Evolutionary conservation across 2,888 invertebrate genomes (phyloP), one percentile per base, ranked within the genome.

Genomic region (Bellardia pandia): DNA sequence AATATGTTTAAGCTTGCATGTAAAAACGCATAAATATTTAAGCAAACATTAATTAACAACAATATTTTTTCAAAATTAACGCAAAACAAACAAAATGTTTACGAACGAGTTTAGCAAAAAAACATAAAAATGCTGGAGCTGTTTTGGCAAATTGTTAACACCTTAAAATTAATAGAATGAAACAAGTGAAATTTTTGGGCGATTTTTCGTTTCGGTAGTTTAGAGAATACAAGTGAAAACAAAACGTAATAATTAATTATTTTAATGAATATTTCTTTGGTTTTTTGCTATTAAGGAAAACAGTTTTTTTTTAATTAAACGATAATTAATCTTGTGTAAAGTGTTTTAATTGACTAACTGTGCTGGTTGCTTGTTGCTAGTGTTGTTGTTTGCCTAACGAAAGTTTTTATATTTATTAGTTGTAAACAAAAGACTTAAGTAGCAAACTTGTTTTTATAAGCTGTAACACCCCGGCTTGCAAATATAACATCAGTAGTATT

Each of bases 341-440:
- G 16, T 42, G 56, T 45, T 45, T 58, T 23, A 11, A 64, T 23
- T 68, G n/a, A 5, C 9, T 51, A 42, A 45, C 37, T 14, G 45
- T 72, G 71, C 56, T 58, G 72, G 60, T n/a, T n/a, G n/a, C 23
- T 76, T 64, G 33, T 45, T 45, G 11, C 9, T 45, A 11, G 0
- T 45, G 45, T 5, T 33, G 33, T 33, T 33, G 33, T 37, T 45
- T 56, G 33, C 16, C 53, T 33, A 30, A 30, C 48, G 56, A 58
- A 13, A 37, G 14, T 69, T 51, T 56, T 53, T 7, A 40, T 30
- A 14, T 40, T 53, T 23, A 23, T 23, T 23, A 23, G 58, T 68
- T 60, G 53, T 30, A 69, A 80, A 88, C 86, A 81, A 84, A 86
- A 86, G 86, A 86, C 82, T 86, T 82, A 71, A 76, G 88, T 72